phyloP scores from a whole-genome alignment of 2,888 invertebrate genomes.

The Lydus trimaculatus region DNA sequence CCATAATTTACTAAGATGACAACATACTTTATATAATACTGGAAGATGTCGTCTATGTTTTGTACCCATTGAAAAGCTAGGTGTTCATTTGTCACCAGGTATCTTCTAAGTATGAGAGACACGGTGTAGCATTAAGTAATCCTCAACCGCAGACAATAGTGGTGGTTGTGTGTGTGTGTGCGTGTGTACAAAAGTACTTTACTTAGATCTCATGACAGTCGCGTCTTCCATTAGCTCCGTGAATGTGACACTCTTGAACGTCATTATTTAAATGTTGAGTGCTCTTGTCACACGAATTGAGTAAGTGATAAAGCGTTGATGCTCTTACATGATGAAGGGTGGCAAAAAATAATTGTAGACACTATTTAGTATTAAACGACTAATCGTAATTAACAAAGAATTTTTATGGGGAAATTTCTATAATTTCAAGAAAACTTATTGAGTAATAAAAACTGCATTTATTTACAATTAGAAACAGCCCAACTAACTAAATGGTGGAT shows the following conservation, averaged over 20 bases:
- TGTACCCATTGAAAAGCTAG: conserved; percentile 50
- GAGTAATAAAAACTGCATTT: not conserved
- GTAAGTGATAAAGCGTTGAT: conserved; percentile 27
- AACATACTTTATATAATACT: not conserved
- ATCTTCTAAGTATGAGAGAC: conserved; percentile 45
- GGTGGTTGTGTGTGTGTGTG: conserved; percentile 28
- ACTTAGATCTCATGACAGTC: conserved; percentile 55
- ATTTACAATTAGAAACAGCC: too few species aligned
- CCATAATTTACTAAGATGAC: not conserved
- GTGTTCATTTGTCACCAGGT: conserved; percentile 57
- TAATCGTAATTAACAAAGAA: not conserved
- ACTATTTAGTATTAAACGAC: not conserved
- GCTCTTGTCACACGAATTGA: conserved; percentile 29
- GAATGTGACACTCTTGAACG: conserved; percentile 50
- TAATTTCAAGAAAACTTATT: not conserved
- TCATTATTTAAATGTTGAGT: conserved; percentile 55
- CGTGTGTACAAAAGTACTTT: conserved; percentile 44
- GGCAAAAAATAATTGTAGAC: not conserved
- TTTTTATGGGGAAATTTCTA: not conserved
- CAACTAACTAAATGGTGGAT: too few species aligned
- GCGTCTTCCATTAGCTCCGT: conserved; percentile 53
- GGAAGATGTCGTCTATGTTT: conserved; percentile 16
- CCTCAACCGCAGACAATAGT: conserved; percentile 53
- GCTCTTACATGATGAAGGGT: not conserved
- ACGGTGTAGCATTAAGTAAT: conserved; percentile 48